Percentiles rank a stretch among this genome's conserved stretches.
Conservation (phyloP, 2,113 vertebrate species). For the Ranitomeya variabilis region DNA sequence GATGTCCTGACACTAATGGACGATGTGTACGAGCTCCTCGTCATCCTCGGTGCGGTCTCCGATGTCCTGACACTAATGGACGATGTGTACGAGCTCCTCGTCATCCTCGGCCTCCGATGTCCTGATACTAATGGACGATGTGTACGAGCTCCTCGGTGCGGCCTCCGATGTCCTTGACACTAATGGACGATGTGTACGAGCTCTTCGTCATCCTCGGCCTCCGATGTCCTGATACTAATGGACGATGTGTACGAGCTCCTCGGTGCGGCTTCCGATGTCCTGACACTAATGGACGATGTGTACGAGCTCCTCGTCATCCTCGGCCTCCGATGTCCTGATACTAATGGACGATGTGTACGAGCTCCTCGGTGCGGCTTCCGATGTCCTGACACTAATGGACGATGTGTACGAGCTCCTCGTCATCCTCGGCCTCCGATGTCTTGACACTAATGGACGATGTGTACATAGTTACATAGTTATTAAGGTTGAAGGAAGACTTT, state of each 20-base stretch:
- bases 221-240: background rate
- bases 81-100: background rate
- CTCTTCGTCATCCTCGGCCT: background rate
- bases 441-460: background rate
- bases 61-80: background rate
- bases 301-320: background rate
- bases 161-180: background rate
- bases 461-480: too few species aligned
- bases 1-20: background rate
- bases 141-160: background rate
- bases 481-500: too few species aligned
- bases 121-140: background rate
- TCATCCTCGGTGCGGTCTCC: background rate
- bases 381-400: background rate
- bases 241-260: background rate
- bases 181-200: background rate
- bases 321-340: background rate
- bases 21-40: background rate
- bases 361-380: background rate
- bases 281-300: background rate
- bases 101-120: background rate
- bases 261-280: background rate
- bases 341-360: background rate
- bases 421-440: background rate
- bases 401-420: background rate